A percentile compares a stretch with the other conserved stretches of the same genome.
Evolutionary conservation across 2,113 vertebrate species (phyloP).

Genomic region (Triplophysa dalaica): DNA sequence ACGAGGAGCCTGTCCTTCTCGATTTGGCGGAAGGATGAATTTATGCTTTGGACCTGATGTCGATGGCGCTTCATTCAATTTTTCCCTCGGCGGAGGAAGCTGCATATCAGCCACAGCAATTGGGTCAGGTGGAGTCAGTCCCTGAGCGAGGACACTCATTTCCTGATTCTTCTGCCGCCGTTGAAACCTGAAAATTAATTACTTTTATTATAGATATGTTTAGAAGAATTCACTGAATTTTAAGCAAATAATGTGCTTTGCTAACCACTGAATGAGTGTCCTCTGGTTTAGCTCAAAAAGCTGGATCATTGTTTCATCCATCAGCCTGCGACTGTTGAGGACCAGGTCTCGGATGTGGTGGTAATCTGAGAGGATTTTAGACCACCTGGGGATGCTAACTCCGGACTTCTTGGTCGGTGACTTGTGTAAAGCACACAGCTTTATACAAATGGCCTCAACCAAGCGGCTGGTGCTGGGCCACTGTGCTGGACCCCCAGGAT

Average conservation of each 20-base stretch:
- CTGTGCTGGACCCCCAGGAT: constrained; percentile 18
- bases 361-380: constrained; percentile 18
- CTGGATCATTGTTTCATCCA: constrained; percentile 21
- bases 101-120: not conserved
- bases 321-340: constrained; percentile 1
- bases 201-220: constrained; percentile 3
- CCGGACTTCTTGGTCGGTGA: constrained; percentile 8
- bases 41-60: constrained; percentile 11
- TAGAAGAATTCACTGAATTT: too few species aligned
- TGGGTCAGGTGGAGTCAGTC: constrained; percentile 11
- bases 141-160: constrained; percentile 21
- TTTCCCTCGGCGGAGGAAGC: not conserved
- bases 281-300: constrained; percentile 21
- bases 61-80: not conserved
- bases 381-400: constrained; percentile 13
- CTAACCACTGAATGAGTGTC: constrained; percentile 26
- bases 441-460: constrained; percentile 24
- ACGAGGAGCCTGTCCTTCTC: constrained; percentile 4
- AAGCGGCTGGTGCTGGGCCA: constrained; percentile 16
- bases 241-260: not conserved
- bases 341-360: constrained; percentile 17
- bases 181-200: constrained; percentile 11
- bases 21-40: constrained; percentile 17
- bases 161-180: constrained; percentile 1
- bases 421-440: constrained; percentile 22